Evolutionary conservation across 1,140 invertebrate species (phyloP).

Genomic region (Euglossa dilemma): DNA sequence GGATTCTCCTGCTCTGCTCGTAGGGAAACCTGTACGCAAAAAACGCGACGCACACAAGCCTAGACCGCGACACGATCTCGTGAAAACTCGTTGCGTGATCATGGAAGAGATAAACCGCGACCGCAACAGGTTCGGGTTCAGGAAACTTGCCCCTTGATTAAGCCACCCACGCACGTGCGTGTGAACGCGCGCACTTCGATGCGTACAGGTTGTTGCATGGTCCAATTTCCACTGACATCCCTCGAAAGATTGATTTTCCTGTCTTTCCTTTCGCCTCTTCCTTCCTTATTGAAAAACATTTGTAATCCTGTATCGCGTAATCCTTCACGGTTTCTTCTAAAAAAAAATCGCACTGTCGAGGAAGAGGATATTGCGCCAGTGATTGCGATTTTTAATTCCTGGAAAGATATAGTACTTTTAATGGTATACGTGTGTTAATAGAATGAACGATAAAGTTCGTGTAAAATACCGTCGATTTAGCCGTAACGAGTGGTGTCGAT

Average conservation of each 20-base stretch:
- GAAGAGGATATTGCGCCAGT: too few species aligned
- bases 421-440: neutral
- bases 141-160: conserved; percentile 57
- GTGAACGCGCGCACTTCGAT: neutral
- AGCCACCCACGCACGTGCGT: conserved; percentile 27
- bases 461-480: neutral
- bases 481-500: neutral
- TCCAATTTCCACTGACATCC: neutral
- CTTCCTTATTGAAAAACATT: too few species aligned
- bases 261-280: neutral
- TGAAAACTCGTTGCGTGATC: conserved; percentile 45
- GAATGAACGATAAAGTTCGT: neutral
- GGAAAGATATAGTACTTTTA: too few species aligned
- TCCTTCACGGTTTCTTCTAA: too few species aligned
- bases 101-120: conserved; percentile 48
- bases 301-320: too few species aligned
- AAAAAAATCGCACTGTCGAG: too few species aligned
- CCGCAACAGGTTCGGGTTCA: conserved; percentile 66
- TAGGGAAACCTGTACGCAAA: conserved; percentile 10
- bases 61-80: neutral
- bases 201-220: conserved; percentile 13
- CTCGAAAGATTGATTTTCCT: neutral
- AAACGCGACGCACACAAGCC: neutral
- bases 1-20: neutral
- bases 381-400: neutral